phyloP scores from a whole-genome alignment of 2,113 vertebrate genomes.

The Tachysurus vachellii region DNA sequence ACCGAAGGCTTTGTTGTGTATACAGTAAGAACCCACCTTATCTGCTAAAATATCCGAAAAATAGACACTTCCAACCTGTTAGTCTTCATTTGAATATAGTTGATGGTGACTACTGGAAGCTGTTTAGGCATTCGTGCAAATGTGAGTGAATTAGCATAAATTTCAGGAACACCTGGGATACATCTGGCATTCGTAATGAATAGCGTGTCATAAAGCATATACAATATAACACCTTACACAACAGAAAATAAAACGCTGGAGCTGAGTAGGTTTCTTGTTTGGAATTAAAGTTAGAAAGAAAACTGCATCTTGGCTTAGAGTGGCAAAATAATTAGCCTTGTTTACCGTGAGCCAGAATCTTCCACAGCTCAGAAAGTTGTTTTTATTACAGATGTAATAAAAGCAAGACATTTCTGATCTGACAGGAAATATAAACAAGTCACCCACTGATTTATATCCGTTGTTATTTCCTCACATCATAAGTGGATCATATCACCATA shows the following conservation, averaged over 20 bases:
- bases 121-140: background rate
- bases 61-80: background rate
- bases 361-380: background rate
- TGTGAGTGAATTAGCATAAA: background rate
- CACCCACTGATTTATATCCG: background rate
- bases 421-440: background rate
- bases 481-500: background rate
- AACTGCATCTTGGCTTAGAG: background rate
- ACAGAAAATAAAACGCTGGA: background rate
- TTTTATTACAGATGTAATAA: background rate
- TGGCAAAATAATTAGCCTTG: background rate
- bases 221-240: background rate
- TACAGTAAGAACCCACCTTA: no score
- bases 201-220: background rate
- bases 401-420: background rate
- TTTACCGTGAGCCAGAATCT: background rate
- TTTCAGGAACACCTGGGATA: background rate
- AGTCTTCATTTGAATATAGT: background rate
- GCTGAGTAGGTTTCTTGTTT: background rate
- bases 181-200: background rate
- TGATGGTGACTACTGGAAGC: background rate
- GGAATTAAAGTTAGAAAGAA: background rate
- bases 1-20: background rate
- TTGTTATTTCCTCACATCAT: background rate
- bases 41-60: background rate